Percentiles rank a stretch among this genome's conserved stretches.
Evolutionary conservation across 1,140 invertebrate genomes (phyloP).

Genomic region (Pachyrhynchus sulphureomaculatus): DNA sequence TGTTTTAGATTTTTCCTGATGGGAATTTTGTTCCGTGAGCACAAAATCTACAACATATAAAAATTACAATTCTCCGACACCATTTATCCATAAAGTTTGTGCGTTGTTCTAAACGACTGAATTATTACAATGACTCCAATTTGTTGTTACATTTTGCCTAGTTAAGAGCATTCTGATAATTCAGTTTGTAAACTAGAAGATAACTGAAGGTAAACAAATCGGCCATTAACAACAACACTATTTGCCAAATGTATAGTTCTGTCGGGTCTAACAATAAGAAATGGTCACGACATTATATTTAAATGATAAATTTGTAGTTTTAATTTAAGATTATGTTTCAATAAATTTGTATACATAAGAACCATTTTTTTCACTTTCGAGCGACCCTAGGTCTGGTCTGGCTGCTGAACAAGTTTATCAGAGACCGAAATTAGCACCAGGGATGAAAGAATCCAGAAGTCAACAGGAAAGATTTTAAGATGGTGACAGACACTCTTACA

Average conservation of each 20-base stretch:
- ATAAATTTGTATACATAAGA: constrained; percentile 10
- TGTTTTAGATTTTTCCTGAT: too few species aligned
- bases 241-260: constrained; percentile 7
- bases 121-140: too few species aligned
- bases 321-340: constrained; percentile 6
- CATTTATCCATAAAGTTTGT: too few species aligned
- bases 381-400: neutral
- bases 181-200: too few species aligned
- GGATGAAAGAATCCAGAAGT: too few species aligned
- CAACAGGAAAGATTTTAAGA: too few species aligned
- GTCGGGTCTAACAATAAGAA: constrained; percentile 1
- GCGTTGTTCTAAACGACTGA: too few species aligned
- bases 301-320: constrained; percentile 2
- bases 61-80: too few species aligned
- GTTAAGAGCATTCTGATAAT: neutral
- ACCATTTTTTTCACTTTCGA: neutral
- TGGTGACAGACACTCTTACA: too few species aligned
- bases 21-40: too few species aligned
- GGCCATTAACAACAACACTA: constrained; percentile 18
- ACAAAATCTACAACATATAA: too few species aligned
- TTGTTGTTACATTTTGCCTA: too few species aligned
- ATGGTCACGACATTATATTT: constrained; percentile 5
- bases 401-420: neutral
- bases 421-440: neutral
- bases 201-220: constrained; percentile 27